A percentile compares a stretch with the other conserved stretches of the same genome.
These are phyloP conservation scores for Rhinichthys osculus DNA, from an alignment of 2,797 vertebrate genomes.

Conservation along the genomic window DNA sequence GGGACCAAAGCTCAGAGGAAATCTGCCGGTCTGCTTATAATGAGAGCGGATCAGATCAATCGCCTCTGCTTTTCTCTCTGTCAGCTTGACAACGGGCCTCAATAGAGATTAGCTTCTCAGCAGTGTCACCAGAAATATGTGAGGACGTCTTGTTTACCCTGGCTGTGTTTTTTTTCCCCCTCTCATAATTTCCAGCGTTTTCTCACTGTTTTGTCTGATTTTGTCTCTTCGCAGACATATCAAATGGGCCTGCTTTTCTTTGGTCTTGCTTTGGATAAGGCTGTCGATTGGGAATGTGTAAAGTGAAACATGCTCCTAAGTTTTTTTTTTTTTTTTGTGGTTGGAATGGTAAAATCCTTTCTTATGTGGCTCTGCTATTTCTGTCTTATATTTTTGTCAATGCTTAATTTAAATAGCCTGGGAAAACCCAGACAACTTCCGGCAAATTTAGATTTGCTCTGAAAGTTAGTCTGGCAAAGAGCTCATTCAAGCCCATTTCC, in stretches of 20 bases:
- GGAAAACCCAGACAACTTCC: too few species aligned
- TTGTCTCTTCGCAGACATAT: conserved; percentile 67
- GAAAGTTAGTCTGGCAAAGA: too few species aligned
- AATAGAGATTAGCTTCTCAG: conserved; percentile 57
- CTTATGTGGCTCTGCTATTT: conserved; percentile 45
- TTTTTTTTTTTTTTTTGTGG: conserved; percentile 46
- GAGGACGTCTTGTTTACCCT: conserved; percentile 67
- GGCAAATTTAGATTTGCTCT: too few species aligned
- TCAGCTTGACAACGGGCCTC: conserved; percentile 58
- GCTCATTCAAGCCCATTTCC: too few species aligned
- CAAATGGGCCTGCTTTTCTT: conserved; percentile 66
- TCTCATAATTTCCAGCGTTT: conserved; percentile 56
- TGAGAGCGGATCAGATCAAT: conserved; percentile 73
- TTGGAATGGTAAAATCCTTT: conserved; percentile 70
- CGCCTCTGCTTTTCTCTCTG: conserved; percentile 46
- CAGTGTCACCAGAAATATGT: conserved; percentile 58
- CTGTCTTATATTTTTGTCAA: neutral
- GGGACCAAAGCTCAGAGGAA: conserved; percentile 70
- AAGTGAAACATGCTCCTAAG: conserved; percentile 69
- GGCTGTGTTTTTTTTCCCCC: conserved; percentile 57
- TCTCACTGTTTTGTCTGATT: conserved; percentile 61
- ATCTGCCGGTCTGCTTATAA: conserved; percentile 74
- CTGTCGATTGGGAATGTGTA: conserved; percentile 69
- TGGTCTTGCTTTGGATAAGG: conserved; percentile 58
- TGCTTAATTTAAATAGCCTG: conserved; percentile 3